A percentile compares a stretch with the other conserved stretches of the same genome.
phyloP scores from a whole-genome alignment of 2,888 invertebrate species.

The Spialia ferax region DNA sequence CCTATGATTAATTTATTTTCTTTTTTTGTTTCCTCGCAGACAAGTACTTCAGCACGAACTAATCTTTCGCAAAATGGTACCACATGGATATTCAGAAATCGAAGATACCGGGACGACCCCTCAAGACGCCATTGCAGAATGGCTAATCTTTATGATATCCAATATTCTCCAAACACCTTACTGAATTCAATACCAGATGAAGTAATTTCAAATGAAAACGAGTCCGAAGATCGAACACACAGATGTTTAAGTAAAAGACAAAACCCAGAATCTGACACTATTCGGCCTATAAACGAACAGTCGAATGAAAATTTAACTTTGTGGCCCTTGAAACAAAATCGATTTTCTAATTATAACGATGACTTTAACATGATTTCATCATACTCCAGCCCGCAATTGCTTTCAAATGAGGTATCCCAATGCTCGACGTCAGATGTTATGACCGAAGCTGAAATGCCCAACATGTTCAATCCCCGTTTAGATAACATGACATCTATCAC shows the following conservation, averaged over 20 bases:
- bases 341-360: slow-evolving; percentile 22
- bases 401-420: slow-evolving; percentile 20
- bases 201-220: slow-evolving; percentile 13
- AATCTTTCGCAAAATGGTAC: slow-evolving; percentile 10
- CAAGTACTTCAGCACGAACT: slow-evolving; percentile 19
- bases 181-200: slow-evolving; percentile 14
- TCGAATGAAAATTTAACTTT: slow-evolving; percentile 18
- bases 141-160: slow-evolving; percentile 34
- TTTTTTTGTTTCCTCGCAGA: slow-evolving; percentile 18
- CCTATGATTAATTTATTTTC: too few species aligned
- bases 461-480: slow-evolving; percentile 21
- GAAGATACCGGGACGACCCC: slow-evolving; percentile 21
- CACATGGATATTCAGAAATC: slow-evolving; percentile 28
- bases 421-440: slow-evolving; percentile 20
- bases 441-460: slow-evolving; percentile 18
- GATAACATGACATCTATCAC: slow-evolving; percentile 22
- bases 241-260: slow-evolving; percentile 25
- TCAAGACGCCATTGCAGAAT: slow-evolving; percentile 36
- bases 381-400: slow-evolving; percentile 20
- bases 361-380: slow-evolving; percentile 27
- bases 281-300: slow-evolving; percentile 7
- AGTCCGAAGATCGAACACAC: slow-evolving; percentile 5
- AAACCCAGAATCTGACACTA: slow-evolving; percentile 1
- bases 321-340: slow-evolving; percentile 23
- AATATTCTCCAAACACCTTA: slow-evolving; percentile 17